Evolutionary conservation across 2,113 vertebrate species (phyloP), one percentile per base, ranked within the genome.

Genomic region (Heterotis niloticus): DNA sequence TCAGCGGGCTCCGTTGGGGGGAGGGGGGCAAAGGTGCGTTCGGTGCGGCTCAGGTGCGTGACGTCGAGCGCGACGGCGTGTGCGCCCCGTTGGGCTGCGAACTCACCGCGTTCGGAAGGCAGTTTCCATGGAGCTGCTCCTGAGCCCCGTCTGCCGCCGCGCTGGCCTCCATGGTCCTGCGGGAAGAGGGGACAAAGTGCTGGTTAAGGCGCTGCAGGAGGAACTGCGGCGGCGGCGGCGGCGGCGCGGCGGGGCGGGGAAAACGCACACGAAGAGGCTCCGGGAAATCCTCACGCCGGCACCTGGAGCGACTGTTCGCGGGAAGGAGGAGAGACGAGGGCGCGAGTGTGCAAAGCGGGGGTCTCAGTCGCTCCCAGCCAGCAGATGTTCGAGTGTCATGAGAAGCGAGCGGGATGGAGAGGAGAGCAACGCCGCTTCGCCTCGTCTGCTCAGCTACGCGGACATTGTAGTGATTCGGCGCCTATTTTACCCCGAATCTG

Each of bases 391-490:
- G 16, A 74, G 52, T 85, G 75, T 85, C 83, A 81, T 80, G 76
- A 80, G 70, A 64, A 20, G 78, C 62, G 17, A 54, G 52, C 67
- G 70, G 67, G 67, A 26, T 54, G 71, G 16, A 62, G 54, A 68
- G 65, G 79, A 66, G 34, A 44, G 34, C 3, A 44, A 7, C 2
- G 34, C 34, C 2, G 34, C 34, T 2, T 7, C 34, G 34, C 34
- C 7, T 44, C 60, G 29, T 67, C 28, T 64, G 57, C 71, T 56
- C 79, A 29, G 16, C 71, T 75, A 67, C 54, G 82, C 87, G 87
- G 87, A 86, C 91, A 92, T 89, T 89, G 75, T 90, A 86, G 88
- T 92, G 92, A 93, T 91, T 90, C 90, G 85, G 87, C 80, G 80
- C 34, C 71, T 18, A 64, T 81, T 80, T 83, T 80, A 79, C 84